Percentiles rank a stretch among this genome's conserved stretches.
phyloP scores from a whole-genome alignment of 1,140 invertebrate species.

The Drosophila kanapiae region DNA sequence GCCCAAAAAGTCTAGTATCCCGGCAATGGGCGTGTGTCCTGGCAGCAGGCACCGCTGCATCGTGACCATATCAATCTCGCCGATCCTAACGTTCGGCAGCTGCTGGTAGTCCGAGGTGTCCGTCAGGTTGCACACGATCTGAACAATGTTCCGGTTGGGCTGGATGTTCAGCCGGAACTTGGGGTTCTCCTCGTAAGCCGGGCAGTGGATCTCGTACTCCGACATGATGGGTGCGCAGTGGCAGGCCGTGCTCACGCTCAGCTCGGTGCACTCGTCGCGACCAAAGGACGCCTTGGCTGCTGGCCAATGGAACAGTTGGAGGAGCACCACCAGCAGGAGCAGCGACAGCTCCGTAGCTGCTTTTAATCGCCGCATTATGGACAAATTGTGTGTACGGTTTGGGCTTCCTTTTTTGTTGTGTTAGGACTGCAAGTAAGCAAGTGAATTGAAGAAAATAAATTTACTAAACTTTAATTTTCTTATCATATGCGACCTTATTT shows the following conservation, averaged over 20 bases:
- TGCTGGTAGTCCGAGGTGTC: slow-evolving; percentile 63
- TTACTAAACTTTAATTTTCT: slow-evolving; percentile 1
- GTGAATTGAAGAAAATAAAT: neutral
- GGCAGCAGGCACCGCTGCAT: slow-evolving; percentile 77
- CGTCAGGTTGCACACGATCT: slow-evolving; percentile 70
- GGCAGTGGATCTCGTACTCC: slow-evolving; percentile 75
- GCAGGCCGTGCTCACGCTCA: slow-evolving; percentile 54
- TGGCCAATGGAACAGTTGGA: slow-evolving; percentile 46
- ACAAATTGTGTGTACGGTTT: neutral
- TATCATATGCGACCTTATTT: no score
- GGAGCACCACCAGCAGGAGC: slow-evolving; percentile 50
- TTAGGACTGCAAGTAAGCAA: slow-evolving; percentile 10
- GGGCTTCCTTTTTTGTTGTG: neutral
- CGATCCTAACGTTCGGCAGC: slow-evolving; percentile 68
- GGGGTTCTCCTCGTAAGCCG: slow-evolving; percentile 57
- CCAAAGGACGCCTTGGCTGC: slow-evolving; percentile 47
- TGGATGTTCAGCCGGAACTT: slow-evolving; percentile 69
- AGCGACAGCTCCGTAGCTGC: slow-evolving; percentile 16
- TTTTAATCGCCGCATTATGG: slow-evolving; percentile 43
- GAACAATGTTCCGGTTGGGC: slow-evolving; percentile 51
- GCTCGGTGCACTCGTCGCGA: slow-evolving; percentile 69
- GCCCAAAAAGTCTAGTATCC: slow-evolving; percentile 68
- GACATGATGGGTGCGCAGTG: slow-evolving; percentile 59
- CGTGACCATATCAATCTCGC: slow-evolving; percentile 62
- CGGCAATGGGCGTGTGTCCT: slow-evolving; percentile 62